Evolutionary conservation across 2,888 invertebrate species (phyloP).

Genomic region (Amblyjoppa fuscipennis): DNA sequence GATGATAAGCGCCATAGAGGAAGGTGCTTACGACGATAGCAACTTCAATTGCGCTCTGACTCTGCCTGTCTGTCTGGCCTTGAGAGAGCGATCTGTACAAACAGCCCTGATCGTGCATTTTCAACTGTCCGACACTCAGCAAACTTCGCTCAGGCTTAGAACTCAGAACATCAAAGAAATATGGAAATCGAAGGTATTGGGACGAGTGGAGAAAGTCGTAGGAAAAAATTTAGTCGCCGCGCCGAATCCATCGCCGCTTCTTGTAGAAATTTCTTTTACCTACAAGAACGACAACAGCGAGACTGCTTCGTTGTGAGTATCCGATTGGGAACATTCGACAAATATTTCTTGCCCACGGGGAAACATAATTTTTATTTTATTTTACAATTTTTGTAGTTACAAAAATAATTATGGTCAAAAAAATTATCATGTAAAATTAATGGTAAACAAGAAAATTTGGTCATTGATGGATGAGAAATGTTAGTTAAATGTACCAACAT

Average conservation of each 20-base stretch:
- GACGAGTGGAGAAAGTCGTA: slow-evolving; percentile 87
- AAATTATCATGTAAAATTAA: too few species aligned
- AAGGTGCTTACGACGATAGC: slow-evolving; percentile 87
- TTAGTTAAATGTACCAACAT: too few species aligned
- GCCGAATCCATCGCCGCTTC: slow-evolving; percentile 87
- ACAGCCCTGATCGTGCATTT: slow-evolving; percentile 87
- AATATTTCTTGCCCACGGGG: too few species aligned
- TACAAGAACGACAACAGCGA: slow-evolving; percentile 88
- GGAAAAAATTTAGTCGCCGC: slow-evolving; percentile 87
- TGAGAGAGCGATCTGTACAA: slow-evolving; percentile 90
- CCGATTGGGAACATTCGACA: slow-evolving; percentile 18
- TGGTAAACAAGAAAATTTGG: too few species aligned
- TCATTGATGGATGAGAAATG: too few species aligned
- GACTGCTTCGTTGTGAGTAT: slow-evolving; percentile 86
- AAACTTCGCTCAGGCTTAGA: slow-evolving; percentile 69
- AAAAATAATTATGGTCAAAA: background rate
- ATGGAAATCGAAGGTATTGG: slow-evolving; percentile 91
- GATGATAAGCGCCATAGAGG: slow-evolving; percentile 74
- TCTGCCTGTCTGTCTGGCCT: slow-evolving; percentile 89
- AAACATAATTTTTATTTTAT: background rate
- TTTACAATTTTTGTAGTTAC: background rate
- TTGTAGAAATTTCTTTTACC: slow-evolving; percentile 86
- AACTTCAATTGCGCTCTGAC: slow-evolving; percentile 90
- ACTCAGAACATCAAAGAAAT: slow-evolving; percentile 88
- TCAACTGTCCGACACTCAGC: slow-evolving; percentile 78